Base-by-base conservation (phyloP, 2,797 vertebrate species). In the Triplophysa yarkandensis region DNA sequence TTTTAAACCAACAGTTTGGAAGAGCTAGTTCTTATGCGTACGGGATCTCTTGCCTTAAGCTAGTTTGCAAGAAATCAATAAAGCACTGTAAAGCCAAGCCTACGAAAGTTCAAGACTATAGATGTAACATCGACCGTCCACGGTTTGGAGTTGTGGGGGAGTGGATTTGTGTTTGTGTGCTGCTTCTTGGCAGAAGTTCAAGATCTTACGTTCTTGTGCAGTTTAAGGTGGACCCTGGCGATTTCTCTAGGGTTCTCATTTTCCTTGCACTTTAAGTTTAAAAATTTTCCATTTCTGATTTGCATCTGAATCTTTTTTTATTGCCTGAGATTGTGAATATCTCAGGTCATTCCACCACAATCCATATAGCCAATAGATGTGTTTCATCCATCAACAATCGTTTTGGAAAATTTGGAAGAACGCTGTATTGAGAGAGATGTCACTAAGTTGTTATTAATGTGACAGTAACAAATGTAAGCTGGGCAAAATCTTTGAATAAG, bases 1-100 rank as follows among this genome's bases (percentile, higher is more conserved):
- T 57, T 64, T 25, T 64, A 19, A 74, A 21, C 19, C 28, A 34
- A 19, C 10, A 11, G 2, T 57, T 63, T 44, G 34, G 41, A 48
- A 65, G 60, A 79, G 30, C 71, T 70, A 8, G 6, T 74, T 70
- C 63, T 66, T 65, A 65, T 75, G 60, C 46, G 61, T 52, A 25
- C 4, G 8, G 50, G 50, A 74, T 39, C 44, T 71, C 44, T 30
- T 52, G 57, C 71, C 62, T 65, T 62, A 48, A 71, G 62, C 43
- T 58, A 60, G 27, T 72, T 64, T 71, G 64, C 28, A 68, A 68
- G 64, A 74, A 65, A 81, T 78, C 76, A 68, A 76, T 81, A 72
- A 62, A 68, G 44, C 60, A 19, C 41, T 66, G 21, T 41, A 39
- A 50, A 65, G 61, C 28, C 43, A 58, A 55, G 63, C 66, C 34